phyloP scores from a whole-genome alignment of 2,888 invertebrate species.

The Mythimna lalbum region DNA sequence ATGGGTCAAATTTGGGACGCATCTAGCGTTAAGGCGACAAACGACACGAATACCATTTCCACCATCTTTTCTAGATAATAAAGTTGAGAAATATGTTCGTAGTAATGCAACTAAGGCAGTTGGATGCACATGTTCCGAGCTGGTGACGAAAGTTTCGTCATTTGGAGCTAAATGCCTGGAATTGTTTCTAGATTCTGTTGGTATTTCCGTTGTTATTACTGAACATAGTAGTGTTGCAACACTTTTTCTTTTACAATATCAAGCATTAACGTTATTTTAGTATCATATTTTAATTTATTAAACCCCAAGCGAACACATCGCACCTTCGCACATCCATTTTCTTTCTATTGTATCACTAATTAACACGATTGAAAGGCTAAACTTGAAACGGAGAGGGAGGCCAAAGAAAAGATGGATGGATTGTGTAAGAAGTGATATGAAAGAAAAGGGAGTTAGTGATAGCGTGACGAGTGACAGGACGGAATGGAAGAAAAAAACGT shows the following conservation, averaged over 20 bases:
- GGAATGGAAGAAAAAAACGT: no score
- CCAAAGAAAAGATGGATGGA: no score
- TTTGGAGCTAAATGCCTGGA: constrained; percentile 21
- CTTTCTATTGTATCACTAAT: no score
- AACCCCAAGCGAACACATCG: no score
- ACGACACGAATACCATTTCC: background rate
- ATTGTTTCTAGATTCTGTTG: constrained; percentile 33
- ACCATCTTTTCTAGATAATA: constrained; percentile 7
- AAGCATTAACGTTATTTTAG: background rate
- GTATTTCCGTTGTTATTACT: constrained; percentile 2
- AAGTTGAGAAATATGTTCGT: constrained; percentile 39
- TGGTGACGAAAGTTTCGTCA: constrained; percentile 44
- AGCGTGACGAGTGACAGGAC: no score
- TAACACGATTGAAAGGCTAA: no score
- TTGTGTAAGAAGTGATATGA: no score
- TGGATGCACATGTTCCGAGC: constrained; percentile 52
- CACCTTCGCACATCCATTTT: no score
- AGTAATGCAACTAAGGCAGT: constrained; percentile 33
- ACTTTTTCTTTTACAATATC: background rate
- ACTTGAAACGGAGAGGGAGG: no score
- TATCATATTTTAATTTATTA: no score
- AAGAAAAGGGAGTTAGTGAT: no score
- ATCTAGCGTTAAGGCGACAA: background rate
- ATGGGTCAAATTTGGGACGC: no score
- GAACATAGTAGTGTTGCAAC: constrained; percentile 2